Percentiles rank a stretch among this genome's conserved stretches.
Evolutionary conservation across 2,888 invertebrate genomes (phyloP).

Genomic region (Trichacis sp.): DNA sequence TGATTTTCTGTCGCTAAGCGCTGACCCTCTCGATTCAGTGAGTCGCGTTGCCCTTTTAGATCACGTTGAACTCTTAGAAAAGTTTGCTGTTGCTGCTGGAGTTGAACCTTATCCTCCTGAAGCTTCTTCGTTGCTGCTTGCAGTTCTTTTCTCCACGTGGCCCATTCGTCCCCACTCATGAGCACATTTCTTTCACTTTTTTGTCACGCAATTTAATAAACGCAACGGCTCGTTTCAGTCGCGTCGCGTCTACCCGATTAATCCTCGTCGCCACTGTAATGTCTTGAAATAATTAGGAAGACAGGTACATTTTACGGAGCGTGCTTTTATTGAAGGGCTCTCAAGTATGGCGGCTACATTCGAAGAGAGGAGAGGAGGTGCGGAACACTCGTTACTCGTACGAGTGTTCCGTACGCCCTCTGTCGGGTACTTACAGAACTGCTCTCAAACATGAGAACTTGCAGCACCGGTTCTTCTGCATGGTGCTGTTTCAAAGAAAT

Average conservation of each 20-base stretch:
- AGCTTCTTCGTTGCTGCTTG: not conserved
- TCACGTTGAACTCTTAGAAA: not conserved
- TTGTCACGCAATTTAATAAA: not conserved
- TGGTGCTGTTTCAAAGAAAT: not conserved
- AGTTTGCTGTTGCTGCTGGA: not conserved
- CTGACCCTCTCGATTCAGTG: not conserved
- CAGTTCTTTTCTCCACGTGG: not conserved
- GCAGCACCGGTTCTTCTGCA: constrained; percentile 5
- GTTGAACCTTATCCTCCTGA: not conserved
- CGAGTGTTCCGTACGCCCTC: too few relatives aligned
- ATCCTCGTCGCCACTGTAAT: constrained; percentile 7
- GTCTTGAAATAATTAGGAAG: too few relatives aligned
- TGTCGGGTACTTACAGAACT: too few relatives aligned
- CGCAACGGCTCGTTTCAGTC: not conserved
- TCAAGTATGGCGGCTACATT: too few relatives aligned
- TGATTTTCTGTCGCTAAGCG: not conserved
- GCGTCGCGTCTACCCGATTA: not conserved
- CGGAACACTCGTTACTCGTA: too few relatives aligned
- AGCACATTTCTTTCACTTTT: not conserved
- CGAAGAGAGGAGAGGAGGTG: too few relatives aligned
- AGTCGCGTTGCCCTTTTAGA: not conserved
- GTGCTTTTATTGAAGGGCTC: too few relatives aligned
- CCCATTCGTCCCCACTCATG: not conserved
- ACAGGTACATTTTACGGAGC: too few relatives aligned
- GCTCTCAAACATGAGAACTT: constrained; percentile 16